A percentile compares a stretch with the other conserved stretches of the same genome.
Evolutionary conservation across 2,113 vertebrate species (phyloP).

Genomic region (Pholis gunnellus): DNA sequence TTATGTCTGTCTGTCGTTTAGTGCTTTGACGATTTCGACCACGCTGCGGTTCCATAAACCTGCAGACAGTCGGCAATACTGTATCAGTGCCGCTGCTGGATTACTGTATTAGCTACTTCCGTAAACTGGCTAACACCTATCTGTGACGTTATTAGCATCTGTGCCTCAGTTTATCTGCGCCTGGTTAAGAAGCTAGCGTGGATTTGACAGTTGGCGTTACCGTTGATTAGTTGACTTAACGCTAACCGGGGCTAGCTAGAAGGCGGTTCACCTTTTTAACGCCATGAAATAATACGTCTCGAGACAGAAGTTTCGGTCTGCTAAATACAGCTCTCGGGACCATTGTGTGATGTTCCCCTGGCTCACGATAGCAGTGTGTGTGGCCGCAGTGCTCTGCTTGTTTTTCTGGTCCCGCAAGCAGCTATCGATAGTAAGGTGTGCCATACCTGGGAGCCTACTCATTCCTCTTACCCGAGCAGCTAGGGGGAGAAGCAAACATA

Average conservation of each 20-base stretch:
- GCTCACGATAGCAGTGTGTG: slow-evolving; percentile 29
- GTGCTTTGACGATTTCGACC: not conserved
- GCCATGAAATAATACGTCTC: not conserved
- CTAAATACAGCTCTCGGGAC: not conserved
- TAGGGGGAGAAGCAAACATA: not conserved
- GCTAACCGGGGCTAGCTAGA: not conserved
- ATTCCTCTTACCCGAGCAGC: not conserved
- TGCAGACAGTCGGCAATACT: not conserved
- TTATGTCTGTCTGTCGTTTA: not conserved
- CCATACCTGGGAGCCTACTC: not conserved
- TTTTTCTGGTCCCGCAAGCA: slow-evolving; percentile 82
- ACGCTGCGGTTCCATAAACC: slow-evolving; percentile 2
- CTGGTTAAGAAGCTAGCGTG: slow-evolving; percentile 11
- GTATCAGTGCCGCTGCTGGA: not conserved
- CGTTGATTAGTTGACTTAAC: not conserved
- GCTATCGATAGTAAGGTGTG: slow-evolving; percentile 67
- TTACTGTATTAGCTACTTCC: slow-evolving; percentile 21
- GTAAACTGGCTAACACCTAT: slow-evolving; percentile 30
- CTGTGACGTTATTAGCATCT: slow-evolving; percentile 11
- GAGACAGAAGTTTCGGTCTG: not conserved
- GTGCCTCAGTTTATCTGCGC: not conserved
- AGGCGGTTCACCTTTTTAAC: too few relatives aligned
- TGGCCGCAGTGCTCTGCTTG: slow-evolving; percentile 66
- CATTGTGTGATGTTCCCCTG: slow-evolving; percentile 18
- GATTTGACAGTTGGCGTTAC: slow-evolving; percentile 1